Evolutionary conservation across 2,888 invertebrate genomes (phyloP), one percentile per base, ranked within the genome.

Genomic region (Pecten maximus): DNA sequence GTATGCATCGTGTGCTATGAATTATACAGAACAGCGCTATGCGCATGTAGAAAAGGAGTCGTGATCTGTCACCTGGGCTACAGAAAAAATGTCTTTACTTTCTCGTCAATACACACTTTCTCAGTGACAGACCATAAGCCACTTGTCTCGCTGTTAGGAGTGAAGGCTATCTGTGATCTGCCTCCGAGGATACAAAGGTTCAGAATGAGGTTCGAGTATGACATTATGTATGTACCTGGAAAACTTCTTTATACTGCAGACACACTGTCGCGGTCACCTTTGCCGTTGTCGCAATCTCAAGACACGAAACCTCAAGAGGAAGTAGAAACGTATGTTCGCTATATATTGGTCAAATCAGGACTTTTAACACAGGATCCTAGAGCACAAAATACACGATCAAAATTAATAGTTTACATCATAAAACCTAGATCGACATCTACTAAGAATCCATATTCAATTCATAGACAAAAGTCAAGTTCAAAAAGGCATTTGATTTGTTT

Each of bases 71-170:
- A 89, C 90, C n/a, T 91, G 88, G 89, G 89, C 87, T n/a, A 23
- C 89, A 50, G 91, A 90, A 19, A 90, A 89, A 23, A 88, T 91
- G 40, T 28, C 44, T 19, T 74, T n/a, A n/a, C n/a, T n/a, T n/a
- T n/a, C n/a, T n/a, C n/a, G n/a, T n/a, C n/a, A n/a, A n/a, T n/a
- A n/a, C n/a, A n/a, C n/a, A n/a, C n/a, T n/a, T n/a, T n/a, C n/a
- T n/a, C n/a, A n/a, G n/a, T n/a, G n/a, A 97, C 96, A 0, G 96
- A 97, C 91, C 96, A 97, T 92, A 96, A 96, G 91, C 96, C 96
- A 0, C 92, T 96, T 8, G 89, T 96, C 0, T 92, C 96, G n/a
- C 90, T 97, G 4, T 88, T 97, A 16, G 93, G 95, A 89, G 94
- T 94, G 2, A 96, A 96, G 92, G 91, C 94, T 28, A 91, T 97